Base-by-base conservation (phyloP, 2,113 vertebrate species). In the Prunella himalayana region DNA sequence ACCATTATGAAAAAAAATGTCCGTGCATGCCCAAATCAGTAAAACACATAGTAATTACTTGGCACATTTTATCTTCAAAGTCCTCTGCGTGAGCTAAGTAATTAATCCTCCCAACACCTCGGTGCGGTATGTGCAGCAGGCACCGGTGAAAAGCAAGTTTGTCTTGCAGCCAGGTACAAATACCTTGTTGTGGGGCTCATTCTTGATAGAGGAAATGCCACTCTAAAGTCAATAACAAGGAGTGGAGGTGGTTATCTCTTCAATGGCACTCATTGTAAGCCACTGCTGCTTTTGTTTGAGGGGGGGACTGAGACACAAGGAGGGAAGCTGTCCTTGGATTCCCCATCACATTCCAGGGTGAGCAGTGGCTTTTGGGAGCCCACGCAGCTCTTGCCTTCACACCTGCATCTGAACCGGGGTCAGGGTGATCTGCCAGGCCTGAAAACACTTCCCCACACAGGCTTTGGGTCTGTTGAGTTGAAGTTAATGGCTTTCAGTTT, bases 21-120 rank as follows among this genome's bases (percentile, higher is more conserved):
- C 88, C 10, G 2, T 90, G 79, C 83, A 59, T 85, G 84, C 91
- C 80, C 75, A 33, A 42, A 95, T 95, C 84, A 31, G 71, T 93
- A 66, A 95, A 95, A 89, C 88, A 81, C 86, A 45, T 63, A 86
- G 69, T 86, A 97, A 95, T 95, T 95, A 93, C 88, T 94, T 95
- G 90, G 88, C 94, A 95, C 79, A 83, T 92, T 95, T 90, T 80
- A 71, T 94, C 90, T 93, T 95, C 91, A 96, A 94, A 95, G 94
- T 57, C 78, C 82, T 95, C 68, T 80, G 82, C 24, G 1, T 63
- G 35, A 2, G 20, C 80, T 81, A 14, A 95, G 92, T 97, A 95
- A 94, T 96, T 91, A 97, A 96, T 96, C 68, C 90, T 94, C 90
- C 92, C 60, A 77, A 83, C 93, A 97, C 95, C 95, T 95, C 73